These are phyloP conservation scores for Sebastes taczanowskii DNA, from an alignment of 2,797 vertebrate genomes.

Conservation along the genomic window DNA sequence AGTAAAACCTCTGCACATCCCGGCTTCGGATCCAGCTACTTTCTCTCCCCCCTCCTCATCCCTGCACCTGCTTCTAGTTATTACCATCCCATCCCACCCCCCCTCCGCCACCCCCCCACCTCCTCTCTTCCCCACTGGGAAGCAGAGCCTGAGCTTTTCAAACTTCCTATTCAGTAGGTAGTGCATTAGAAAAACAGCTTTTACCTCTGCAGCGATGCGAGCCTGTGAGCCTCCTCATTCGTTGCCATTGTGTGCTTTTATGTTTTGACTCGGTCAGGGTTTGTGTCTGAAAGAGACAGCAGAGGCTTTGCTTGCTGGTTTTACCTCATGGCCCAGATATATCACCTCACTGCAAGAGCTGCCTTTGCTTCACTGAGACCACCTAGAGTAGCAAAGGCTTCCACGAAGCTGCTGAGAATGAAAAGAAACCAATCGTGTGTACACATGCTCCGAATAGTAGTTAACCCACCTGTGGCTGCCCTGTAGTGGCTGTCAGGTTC, in stretches of 20 bases:
- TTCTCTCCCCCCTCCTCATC: slow-evolving; percentile 65
- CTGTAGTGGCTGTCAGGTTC: neutral
- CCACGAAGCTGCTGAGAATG: neutral
- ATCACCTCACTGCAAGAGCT: slow-evolving; percentile 52
- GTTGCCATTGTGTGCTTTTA: slow-evolving; percentile 55
- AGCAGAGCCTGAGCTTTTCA: slow-evolving; percentile 66
- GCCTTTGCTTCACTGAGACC: slow-evolving; percentile 26
- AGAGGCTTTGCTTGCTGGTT: slow-evolving; percentile 57
- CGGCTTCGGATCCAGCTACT: slow-evolving; percentile 77
- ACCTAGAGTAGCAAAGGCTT: slow-evolving; percentile 30
- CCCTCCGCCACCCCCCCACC: slow-evolving; percentile 10
- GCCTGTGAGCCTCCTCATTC: slow-evolving; percentile 41
- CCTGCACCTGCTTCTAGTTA: slow-evolving; percentile 87
- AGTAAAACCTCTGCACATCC: slow-evolving; percentile 75
- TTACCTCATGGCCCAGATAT: slow-evolving; percentile 57
- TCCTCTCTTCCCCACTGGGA: slow-evolving; percentile 65
- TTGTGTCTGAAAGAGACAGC: slow-evolving; percentile 27
- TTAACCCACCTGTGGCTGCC: neutral
- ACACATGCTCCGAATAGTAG: neutral
- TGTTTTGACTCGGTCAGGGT: slow-evolving; percentile 55
- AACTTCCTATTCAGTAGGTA: slow-evolving; percentile 67
- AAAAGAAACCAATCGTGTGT: slow-evolving; percentile 3
- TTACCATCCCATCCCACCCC: slow-evolving; percentile 57
- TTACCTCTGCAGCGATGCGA: slow-evolving; percentile 31
- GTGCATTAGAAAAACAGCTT: slow-evolving; percentile 29